Conservation (phyloP, 2,797 vertebrate genomes). For the Enoplosus armatus region DNA sequence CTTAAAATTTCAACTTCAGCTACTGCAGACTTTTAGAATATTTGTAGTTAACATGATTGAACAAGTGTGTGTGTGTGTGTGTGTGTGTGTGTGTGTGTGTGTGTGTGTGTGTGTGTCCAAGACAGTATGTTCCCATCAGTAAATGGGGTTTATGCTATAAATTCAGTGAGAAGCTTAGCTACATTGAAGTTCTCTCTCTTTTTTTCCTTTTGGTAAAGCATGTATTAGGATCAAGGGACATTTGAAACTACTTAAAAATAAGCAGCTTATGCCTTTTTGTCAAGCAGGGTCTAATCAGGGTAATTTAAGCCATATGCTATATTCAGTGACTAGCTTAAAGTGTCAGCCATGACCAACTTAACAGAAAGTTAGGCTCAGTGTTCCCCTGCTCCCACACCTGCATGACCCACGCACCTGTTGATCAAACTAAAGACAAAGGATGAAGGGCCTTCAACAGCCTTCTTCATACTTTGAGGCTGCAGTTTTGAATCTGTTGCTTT, state of each 20-base stretch:
- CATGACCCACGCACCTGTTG: conserved; percentile 62
- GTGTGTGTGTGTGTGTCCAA: background rate
- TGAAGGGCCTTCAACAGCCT: conserved; percentile 1
- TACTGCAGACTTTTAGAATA: conserved; percentile 12
- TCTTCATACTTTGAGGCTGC: background rate
- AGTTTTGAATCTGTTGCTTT: background rate
- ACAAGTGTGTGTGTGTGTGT: conserved; percentile 15
- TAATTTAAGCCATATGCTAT: conserved; percentile 79
- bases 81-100: background rate
- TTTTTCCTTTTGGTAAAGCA: conserved; percentile 53
- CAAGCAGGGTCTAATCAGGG: conserved; percentile 76
- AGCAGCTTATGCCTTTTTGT: conserved; percentile 83
- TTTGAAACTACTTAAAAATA: conserved; percentile 80
- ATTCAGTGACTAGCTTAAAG: conserved; percentile 69
- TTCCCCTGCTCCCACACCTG: conserved; percentile 46
- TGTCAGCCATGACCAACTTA: conserved; percentile 79
- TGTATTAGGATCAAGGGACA: conserved; percentile 76
- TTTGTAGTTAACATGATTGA: conserved; percentile 17
- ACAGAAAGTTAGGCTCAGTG: conserved; percentile 65
- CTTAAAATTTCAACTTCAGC: conserved; percentile 10
- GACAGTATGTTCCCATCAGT: conserved; percentile 46
- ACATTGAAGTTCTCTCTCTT: conserved; percentile 39
- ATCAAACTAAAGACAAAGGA: conserved; percentile 33
- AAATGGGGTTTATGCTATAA: conserved; percentile 55
- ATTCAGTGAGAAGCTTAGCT: conserved; percentile 60